These are phyloP conservation scores for Geococcyx californianus DNA, from an alignment of 2,113 vertebrate species.

Conservation along the genomic window DNA sequence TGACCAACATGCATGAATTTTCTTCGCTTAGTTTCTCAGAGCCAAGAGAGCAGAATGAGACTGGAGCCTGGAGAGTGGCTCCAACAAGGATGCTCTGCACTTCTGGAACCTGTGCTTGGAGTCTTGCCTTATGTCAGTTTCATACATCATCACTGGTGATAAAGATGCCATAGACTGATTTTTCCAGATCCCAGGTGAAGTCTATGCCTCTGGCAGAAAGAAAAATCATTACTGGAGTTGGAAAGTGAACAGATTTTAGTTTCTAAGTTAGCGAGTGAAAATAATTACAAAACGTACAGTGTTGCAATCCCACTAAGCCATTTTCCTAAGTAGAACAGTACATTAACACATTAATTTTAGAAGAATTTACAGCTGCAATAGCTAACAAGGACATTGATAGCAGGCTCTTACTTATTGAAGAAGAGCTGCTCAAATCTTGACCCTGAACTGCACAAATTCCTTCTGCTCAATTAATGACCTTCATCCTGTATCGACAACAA, in stretches of 20 bases:
- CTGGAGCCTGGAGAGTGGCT: background rate
- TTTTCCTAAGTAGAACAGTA: background rate
- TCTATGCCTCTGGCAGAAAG: background rate
- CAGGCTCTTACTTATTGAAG: background rate
- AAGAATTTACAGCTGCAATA: slow-evolving; percentile 23
- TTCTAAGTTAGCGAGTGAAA: background rate
- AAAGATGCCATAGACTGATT: background rate
- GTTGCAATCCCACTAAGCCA: background rate
- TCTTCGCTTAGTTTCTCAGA: background rate
- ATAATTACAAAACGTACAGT: background rate
- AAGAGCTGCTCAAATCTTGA: background rate
- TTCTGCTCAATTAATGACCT: slow-evolving; percentile 36
- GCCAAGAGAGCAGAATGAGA: background rate
- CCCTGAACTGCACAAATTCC: slow-evolving; percentile 1
- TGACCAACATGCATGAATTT: background rate
- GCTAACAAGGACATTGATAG: background rate
- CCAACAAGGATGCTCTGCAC: background rate
- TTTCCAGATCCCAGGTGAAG: slow-evolving; percentile 19
- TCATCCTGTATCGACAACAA: slow-evolving; percentile 28
- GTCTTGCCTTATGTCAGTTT: background rate
- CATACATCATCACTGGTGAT: background rate
- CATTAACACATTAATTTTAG: background rate
- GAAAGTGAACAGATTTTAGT: slow-evolving; percentile 18
- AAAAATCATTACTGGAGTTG: background rate
- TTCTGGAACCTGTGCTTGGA: background rate